A percentile compares a stretch with the other conserved stretches of the same genome.
These are phyloP conservation scores for Calliopum simillimum DNA, from an alignment of 2,888 invertebrate species.

Conservation along the genomic window DNA sequence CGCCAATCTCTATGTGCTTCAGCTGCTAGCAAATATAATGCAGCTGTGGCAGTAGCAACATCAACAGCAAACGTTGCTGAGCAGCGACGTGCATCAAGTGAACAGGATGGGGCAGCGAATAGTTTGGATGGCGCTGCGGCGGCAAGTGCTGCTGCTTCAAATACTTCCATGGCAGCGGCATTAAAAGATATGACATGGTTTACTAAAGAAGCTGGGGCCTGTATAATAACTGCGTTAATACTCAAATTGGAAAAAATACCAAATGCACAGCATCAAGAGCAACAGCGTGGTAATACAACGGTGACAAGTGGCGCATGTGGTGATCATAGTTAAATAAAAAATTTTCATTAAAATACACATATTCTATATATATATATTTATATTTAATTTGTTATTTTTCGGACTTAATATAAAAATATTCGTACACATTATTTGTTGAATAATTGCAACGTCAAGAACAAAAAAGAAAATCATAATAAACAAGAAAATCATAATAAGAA, in stretches of 20 bases:
- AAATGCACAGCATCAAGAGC: neutral
- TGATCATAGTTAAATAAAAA: too few species aligned
- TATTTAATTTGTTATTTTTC: constrained; percentile 14
- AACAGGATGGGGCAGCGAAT: neutral
- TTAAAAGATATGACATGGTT: constrained; percentile 66
- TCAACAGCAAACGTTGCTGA: constrained; percentile 8
- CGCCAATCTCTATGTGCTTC: constrained; percentile 64
- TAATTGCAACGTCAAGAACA: constrained; percentile 11
- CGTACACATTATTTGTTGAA: constrained; percentile 27
- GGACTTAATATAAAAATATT: constrained; percentile 17
- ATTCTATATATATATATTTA: constrained; percentile 15
- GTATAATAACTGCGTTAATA: constrained; percentile 65
- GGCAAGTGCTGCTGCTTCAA: constrained; percentile 29
- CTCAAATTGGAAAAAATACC: constrained; percentile 59
- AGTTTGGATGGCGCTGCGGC: neutral
- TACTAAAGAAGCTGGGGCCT: constrained; percentile 67
- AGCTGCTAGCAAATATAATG: constrained; percentile 40
- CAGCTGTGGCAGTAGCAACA: constrained; percentile 41
- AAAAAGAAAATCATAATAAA: too few species aligned
- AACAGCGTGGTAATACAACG: neutral
- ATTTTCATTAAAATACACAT: neutral
- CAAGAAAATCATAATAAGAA: too few species aligned
- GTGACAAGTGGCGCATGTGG: too few species aligned
- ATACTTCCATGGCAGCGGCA: constrained; percentile 54
- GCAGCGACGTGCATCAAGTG: constrained; percentile 25